Conservation (phyloP, 2,888 invertebrate species). For the Seira musarum region DNA sequence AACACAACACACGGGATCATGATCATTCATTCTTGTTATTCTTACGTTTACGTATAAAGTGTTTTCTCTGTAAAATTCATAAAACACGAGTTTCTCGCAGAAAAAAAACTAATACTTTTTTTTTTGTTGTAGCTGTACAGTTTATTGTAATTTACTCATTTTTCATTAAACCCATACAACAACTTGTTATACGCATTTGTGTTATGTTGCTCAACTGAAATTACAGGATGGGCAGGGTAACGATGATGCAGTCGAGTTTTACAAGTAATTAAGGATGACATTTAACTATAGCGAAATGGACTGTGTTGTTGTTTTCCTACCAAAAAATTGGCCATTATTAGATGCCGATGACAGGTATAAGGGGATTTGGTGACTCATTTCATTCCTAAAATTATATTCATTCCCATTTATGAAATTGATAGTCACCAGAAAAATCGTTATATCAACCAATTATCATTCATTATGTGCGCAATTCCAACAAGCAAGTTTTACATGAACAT, state of each 20-base stretch:
- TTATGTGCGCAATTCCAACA: background rate
- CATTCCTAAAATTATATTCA: background rate
- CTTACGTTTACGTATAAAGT: background rate
- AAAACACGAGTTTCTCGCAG: constrained; percentile 2
- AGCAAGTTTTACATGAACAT: too few relatives aligned
- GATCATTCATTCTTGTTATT: background rate
- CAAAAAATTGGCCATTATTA: too few relatives aligned
- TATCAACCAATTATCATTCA: background rate
- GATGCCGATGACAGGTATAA: too few relatives aligned
- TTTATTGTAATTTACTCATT: too few relatives aligned
- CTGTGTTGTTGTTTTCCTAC: background rate
- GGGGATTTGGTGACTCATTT: background rate
- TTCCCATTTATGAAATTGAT: background rate
- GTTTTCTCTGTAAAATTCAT: background rate
- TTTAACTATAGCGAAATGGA: background rate
- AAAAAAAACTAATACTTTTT: too few relatives aligned
- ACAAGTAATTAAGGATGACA: constrained; percentile 4
- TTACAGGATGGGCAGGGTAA: too few relatives aligned
- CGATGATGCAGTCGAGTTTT: background rate
- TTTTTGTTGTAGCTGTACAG: background rate
- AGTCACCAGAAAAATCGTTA: background rate
- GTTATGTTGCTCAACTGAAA: too few relatives aligned
- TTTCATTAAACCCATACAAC: too few relatives aligned
- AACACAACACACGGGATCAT: background rate
- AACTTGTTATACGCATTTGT: too few relatives aligned